A percentile compares a stretch with the other conserved stretches of the same genome.
Conservation (phyloP, 1,140 invertebrate genomes). For the Lepidurus packardi region DNA sequence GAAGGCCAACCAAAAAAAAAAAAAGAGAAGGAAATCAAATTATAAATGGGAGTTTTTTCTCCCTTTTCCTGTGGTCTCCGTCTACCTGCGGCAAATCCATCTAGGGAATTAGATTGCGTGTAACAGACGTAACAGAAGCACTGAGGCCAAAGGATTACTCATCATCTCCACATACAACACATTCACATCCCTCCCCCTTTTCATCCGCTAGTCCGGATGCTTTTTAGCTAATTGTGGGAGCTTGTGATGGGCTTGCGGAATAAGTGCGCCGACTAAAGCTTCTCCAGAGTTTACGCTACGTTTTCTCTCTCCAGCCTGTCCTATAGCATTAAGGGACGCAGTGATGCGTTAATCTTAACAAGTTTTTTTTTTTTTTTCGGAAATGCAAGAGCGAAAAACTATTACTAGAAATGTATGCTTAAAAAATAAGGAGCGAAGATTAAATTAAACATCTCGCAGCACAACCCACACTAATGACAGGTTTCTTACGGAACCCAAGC, state of each 20-base stretch:
- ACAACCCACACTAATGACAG: slow-evolving; percentile 13
- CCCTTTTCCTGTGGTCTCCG: not conserved
- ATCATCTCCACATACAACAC: slow-evolving; percentile 17
- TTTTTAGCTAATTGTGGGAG: slow-evolving; percentile 16
- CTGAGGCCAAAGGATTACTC: slow-evolving; percentile 8
- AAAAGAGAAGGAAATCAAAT: not conserved
- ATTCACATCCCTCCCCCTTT: slow-evolving; percentile 12
- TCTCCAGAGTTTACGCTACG: not conserved
- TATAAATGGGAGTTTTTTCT: not conserved
- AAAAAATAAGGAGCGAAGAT: not conserved
- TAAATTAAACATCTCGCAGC: not conserved
- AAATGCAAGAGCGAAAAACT: not conserved
- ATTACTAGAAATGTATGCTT: no score
- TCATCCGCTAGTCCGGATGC: slow-evolving; percentile 5
- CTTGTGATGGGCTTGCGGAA: slow-evolving; percentile 11
- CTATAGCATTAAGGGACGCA: not conserved
- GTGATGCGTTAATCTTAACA: not conserved
- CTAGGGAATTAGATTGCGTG: slow-evolving; percentile 21
- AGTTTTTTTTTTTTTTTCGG: not conserved
- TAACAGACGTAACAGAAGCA: slow-evolving; percentile 19
- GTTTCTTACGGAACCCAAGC: slow-evolving; percentile 13
- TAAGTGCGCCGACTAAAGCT: not conserved
- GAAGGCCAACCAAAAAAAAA: not conserved
- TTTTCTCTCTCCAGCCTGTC: not conserved
- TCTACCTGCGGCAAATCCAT: not conserved